Conservation (phyloP, 2,113 vertebrate genomes). For the Recurvirostra avosetta region DNA sequence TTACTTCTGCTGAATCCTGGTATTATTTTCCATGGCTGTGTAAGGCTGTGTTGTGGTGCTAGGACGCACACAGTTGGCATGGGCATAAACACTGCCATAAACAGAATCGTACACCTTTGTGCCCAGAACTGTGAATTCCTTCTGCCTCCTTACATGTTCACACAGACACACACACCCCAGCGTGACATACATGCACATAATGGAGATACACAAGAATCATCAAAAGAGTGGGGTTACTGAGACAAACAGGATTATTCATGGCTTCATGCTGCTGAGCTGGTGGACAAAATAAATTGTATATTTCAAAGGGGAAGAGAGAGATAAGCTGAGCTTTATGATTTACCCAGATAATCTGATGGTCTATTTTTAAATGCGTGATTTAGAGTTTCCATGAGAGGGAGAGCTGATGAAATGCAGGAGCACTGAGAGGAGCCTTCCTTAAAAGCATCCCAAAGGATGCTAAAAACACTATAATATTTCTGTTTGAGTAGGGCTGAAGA, state of each 20-base stretch:
- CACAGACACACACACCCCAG: neutral
- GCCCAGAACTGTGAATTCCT: neutral
- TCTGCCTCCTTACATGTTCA: neutral
- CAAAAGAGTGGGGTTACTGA: neutral
- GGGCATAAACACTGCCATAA: neutral
- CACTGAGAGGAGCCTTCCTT: neutral
- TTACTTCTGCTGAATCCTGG: neutral
- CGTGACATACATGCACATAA: neutral
- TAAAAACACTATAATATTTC: neutral
- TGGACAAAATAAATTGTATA: constrained; percentile 60
- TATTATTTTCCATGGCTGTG: neutral
- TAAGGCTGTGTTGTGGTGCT: neutral
- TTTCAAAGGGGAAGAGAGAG: constrained; percentile 48
- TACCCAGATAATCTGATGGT: constrained; percentile 70
- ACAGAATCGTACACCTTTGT: neutral
- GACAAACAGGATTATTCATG: constrained; percentile 41
- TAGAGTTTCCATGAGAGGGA: constrained; percentile 39
- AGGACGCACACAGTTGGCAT: accelerated
- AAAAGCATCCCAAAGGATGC: neutral
- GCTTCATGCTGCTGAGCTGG: neutral
- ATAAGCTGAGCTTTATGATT: constrained; percentile 71
- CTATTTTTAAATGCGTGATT: constrained; percentile 71
- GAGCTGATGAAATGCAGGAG: constrained; percentile 23
- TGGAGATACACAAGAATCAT: neutral
- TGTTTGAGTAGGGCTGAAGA: neutral